Evolutionary conservation across 2,888 invertebrate species (phyloP).

Genomic region (Lochmaea crataegi): DNA sequence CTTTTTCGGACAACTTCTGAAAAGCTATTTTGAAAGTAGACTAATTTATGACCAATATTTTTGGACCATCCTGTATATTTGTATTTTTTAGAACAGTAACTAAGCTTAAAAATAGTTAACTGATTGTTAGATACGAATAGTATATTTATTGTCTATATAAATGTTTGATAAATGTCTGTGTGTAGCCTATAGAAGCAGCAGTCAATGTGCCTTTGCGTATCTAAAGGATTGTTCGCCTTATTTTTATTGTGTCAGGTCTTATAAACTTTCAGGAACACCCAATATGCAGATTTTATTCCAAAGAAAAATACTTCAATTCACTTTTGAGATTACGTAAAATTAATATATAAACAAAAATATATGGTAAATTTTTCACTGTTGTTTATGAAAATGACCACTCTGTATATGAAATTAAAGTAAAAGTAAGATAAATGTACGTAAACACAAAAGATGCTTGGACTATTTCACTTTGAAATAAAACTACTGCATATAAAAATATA

Average conservation of each 20-base stretch:
- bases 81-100: constrained; percentile 1
- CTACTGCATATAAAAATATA: background rate
- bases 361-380: too few relatives aligned
- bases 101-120: constrained; percentile 12
- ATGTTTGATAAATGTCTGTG: constrained; percentile 35
- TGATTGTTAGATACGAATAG: constrained; percentile 11
- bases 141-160: constrained; percentile 10
- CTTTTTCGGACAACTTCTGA: too few relatives aligned
- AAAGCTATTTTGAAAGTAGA: too few relatives aligned
- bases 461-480: background rate
- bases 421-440: background rate
- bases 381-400: background rate
- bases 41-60: background rate
- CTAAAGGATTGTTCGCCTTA: constrained; percentile 36
- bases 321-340: background rate
- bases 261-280: background rate
- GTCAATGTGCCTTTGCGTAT: constrained; percentile 42
- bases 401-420: background rate
- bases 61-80: background rate
- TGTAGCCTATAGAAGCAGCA: constrained; percentile 40
- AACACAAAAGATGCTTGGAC: background rate
- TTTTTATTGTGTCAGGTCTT: constrained; percentile 15
- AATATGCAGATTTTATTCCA: background rate
- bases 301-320: background rate
- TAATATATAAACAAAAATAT: background rate